Evolutionary conservation across 2,113 vertebrate genomes (phyloP).

Genomic region (Chinchilla lanigera): DNA sequence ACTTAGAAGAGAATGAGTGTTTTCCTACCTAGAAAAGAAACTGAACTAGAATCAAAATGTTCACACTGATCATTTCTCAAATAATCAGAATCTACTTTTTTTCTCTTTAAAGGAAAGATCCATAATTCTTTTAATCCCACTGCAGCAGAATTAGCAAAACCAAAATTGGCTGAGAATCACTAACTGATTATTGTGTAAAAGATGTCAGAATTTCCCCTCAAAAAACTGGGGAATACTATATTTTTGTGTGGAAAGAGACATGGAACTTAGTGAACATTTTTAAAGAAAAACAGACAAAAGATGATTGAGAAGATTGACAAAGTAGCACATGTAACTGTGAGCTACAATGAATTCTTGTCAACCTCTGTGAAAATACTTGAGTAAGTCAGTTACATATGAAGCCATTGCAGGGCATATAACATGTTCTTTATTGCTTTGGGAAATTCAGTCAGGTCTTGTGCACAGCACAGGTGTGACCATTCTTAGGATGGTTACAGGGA

Average conservation of each 20-base stretch:
- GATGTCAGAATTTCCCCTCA: neutral
- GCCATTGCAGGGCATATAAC: neutral
- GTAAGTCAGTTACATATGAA: neutral
- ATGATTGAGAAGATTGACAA: neutral
- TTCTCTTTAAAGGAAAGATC: neutral
- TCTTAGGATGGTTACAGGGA: neutral
- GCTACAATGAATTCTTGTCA: neutral
- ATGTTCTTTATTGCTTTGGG: neutral
- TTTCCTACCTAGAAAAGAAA: neutral
- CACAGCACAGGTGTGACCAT: neutral
- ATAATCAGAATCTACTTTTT: neutral
- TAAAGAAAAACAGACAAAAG: neutral
- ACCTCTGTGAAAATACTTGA: neutral
- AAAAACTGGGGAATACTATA: fast-evolving
- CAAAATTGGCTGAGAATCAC: neutral
- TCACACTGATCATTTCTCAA: neutral
- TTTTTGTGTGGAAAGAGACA: neutral
- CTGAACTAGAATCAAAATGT: neutral
- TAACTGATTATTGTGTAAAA: neutral
- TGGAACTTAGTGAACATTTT: neutral
- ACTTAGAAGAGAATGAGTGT: neutral
- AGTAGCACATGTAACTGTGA: neutral
- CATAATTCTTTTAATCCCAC: neutral
- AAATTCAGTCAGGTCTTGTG: neutral
- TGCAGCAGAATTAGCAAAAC: neutral